These are phyloP conservation scores for Xanthia icteritia DNA, from an alignment of 2,888 invertebrate species.

Conservation along the genomic window DNA sequence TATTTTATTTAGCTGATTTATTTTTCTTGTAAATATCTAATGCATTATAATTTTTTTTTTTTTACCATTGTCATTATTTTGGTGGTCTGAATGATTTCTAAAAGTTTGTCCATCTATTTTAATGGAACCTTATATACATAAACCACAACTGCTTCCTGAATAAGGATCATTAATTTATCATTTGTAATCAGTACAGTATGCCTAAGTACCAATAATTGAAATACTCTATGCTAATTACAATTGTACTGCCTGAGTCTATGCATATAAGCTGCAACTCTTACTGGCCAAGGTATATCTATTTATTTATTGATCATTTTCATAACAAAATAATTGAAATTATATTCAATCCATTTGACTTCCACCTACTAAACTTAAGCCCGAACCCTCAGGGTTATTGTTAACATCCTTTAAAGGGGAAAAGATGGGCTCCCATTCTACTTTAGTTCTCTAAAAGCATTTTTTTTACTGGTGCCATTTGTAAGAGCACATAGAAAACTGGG, in stretches of 20 bases:
- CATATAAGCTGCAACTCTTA: background rate
- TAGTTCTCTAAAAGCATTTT: background rate
- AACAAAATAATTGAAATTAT: constrained; percentile 1
- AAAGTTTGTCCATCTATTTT: too few species aligned
- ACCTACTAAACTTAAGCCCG: background rate
- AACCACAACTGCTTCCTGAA: background rate
- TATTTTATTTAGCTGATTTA: too few species aligned
- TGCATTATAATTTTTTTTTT: too few species aligned
- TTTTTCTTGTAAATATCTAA: too few species aligned
- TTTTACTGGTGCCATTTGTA: background rate
- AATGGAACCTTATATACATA: too few species aligned
- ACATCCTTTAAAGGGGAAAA: background rate
- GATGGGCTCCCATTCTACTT: background rate
- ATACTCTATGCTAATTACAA: background rate
- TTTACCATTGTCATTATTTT: too few species aligned
- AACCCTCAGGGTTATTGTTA: background rate
- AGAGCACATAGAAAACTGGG: background rate
- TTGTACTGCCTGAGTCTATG: background rate
- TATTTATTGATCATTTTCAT: background rate
- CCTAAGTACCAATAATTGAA: background rate
- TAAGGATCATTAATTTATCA: background rate
- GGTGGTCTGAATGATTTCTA: too few species aligned
- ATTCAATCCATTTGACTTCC: background rate
- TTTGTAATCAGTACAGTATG: constrained; percentile 1
- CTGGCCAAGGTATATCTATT: background rate